Percentiles rank a stretch among this genome's conserved stretches.
Conservation (phyloP, 2,113 vertebrate genomes). For the Ophiodon elongatus region DNA sequence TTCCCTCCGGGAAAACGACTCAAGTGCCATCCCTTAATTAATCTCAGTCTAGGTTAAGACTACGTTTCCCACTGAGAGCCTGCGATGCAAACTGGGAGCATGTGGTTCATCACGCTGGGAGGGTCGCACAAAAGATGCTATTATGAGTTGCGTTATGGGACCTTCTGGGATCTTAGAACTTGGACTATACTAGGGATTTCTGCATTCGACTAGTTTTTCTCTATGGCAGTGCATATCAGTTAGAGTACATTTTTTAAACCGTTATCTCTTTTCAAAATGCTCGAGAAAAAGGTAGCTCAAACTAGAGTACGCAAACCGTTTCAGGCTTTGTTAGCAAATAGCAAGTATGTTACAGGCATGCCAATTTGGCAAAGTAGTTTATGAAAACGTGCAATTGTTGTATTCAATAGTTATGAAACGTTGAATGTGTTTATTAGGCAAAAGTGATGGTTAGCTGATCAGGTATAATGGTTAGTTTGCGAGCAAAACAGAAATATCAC, state of each 20-base stretch:
- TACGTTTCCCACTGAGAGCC: not conserved
- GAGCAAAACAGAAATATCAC: not conserved
- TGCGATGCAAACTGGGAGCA: not conserved
- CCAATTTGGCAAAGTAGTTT: too few species aligned
- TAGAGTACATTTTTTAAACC: not conserved
- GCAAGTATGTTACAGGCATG: not conserved
- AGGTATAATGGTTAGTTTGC: not conserved
- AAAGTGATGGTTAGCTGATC: not conserved
- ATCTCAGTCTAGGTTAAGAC: not conserved
- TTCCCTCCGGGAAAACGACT: not conserved
- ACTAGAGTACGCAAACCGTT: not conserved
- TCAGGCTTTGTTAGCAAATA: not conserved
- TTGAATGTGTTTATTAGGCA: not conserved
- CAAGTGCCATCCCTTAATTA: not conserved
- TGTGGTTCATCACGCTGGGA: not conserved
- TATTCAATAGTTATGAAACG: not conserved
- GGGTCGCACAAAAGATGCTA: too few species aligned
- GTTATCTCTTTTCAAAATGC: not conserved
- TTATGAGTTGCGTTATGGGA: not conserved
- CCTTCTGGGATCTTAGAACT: not conserved
- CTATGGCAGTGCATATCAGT: not conserved
- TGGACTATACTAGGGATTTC: not conserved
- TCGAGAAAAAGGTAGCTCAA: not conserved
- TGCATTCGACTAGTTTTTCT: not conserved
- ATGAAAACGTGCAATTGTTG: not conserved